These are phyloP conservation scores for Leucoraja erinaceus DNA, from an alignment of 2,113 vertebrate genomes.

Conservation along the genomic window DNA sequence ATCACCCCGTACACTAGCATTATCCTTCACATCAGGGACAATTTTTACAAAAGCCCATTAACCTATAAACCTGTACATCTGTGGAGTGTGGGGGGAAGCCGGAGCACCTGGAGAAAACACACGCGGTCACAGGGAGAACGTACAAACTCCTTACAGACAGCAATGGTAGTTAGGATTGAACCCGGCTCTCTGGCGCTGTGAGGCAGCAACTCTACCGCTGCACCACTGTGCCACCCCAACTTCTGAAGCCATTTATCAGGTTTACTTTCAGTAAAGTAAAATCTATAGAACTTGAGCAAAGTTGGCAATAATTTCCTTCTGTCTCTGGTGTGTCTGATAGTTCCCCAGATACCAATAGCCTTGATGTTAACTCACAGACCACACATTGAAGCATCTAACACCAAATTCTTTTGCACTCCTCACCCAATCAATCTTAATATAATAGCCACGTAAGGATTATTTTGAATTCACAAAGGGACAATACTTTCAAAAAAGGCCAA, in stretches of 20 bases:
- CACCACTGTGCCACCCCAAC: background rate
- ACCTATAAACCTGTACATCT: too few relatives aligned
- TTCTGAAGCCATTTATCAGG: background rate
- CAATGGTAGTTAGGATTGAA: too few relatives aligned
- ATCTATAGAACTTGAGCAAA: slow-evolving; percentile 8
- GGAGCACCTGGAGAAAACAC: too few relatives aligned
- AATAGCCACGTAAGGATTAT: background rate
- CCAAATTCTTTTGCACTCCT: background rate
- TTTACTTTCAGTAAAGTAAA: background rate
- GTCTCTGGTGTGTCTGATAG: background rate
- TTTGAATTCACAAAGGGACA: background rate
- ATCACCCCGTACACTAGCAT: too few relatives aligned
- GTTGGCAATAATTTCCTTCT: background rate
- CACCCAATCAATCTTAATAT: background rate
- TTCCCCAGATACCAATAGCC: background rate
- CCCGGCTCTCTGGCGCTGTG: too few relatives aligned
- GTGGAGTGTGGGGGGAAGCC: too few relatives aligned
- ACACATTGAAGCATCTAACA: background rate
- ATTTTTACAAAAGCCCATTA: too few relatives aligned
- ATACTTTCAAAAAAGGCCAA: background rate
- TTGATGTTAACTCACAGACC: background rate
- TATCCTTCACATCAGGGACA: too few relatives aligned
- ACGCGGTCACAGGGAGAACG: too few relatives aligned
- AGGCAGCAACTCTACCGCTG: too few relatives aligned
- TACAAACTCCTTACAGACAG: too few relatives aligned